Percentiles rank a stretch among this genome's conserved stretches.
phyloP scores from a whole-genome alignment of 1,140 invertebrate species.

The Lycorma delicatula region DNA sequence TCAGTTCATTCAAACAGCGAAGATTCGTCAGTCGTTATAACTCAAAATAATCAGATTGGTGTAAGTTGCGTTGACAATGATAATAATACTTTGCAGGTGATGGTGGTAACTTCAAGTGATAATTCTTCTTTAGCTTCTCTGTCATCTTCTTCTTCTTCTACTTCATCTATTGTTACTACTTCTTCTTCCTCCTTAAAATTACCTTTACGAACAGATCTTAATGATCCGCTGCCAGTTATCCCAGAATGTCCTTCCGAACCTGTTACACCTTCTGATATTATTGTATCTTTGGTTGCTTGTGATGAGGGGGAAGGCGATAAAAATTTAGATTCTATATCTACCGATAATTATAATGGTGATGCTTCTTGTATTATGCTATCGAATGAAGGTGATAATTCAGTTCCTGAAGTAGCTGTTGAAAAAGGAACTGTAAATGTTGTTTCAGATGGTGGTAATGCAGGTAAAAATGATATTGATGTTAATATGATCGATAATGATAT shows the following conservation, averaged over 20 bases:
- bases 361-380: too few relatives aligned
- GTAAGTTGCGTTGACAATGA: conserved; percentile 18
- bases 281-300: neutral
- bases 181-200: conserved; percentile 9
- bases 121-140: neutral
- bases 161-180: neutral
- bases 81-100: neutral
- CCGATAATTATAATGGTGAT: too few relatives aligned
- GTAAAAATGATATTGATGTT: too few relatives aligned
- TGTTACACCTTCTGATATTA: conserved; percentile 11
- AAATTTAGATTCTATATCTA: too few relatives aligned
- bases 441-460: too few relatives aligned
- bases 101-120: neutral
- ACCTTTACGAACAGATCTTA: conserved; percentile 9
- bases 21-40: too few relatives aligned
- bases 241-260: conserved; percentile 22
- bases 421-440: too few relatives aligned
- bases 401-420: too few relatives aligned
- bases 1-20: too few relatives aligned
- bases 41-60: conserved; percentile 1
- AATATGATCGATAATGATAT: too few relatives aligned
- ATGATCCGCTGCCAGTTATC: conserved; percentile 16
- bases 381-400: too few relatives aligned
- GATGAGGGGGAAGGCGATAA: neutral
- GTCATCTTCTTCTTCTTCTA: neutral